Percentiles rank a stretch among this genome's conserved stretches.
phyloP scores from a whole-genome alignment of 1,140 invertebrate species.

The Leptopilina boulardi region DNA sequence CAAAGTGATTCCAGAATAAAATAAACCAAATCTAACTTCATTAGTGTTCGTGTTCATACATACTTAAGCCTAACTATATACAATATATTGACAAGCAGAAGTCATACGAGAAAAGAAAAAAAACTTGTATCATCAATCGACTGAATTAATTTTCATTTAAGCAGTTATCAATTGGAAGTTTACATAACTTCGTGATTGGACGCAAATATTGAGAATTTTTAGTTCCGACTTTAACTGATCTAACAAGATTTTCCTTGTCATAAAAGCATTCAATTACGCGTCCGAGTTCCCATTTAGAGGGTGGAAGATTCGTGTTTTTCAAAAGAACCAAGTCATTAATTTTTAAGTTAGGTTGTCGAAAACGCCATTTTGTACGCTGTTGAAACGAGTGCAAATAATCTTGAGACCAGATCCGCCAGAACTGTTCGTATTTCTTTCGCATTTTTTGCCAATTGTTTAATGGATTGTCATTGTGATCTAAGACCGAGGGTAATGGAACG shows the following conservation, averaged over 20 bases:
- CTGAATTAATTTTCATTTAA: background rate
- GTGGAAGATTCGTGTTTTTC: constrained; percentile 60
- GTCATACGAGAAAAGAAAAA: background rate
- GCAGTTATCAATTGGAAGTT: constrained; percentile 2
- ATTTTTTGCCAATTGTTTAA: constrained; percentile 53
- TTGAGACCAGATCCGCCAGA: constrained; percentile 56
- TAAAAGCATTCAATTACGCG: constrained; percentile 61
- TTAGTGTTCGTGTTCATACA: background rate
- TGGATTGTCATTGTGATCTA: constrained; percentile 38
- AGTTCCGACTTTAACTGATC: constrained; percentile 64
- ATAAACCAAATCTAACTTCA: no score
- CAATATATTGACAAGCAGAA: background rate
- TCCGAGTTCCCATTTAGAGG: constrained; percentile 67
- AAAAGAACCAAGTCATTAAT: constrained; percentile 67
- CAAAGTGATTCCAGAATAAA: no score
- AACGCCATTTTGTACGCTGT: constrained; percentile 54
- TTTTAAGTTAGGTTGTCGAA: constrained; percentile 60
- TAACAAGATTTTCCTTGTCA: constrained; percentile 64
- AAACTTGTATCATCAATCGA: background rate
- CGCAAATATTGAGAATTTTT: background rate
- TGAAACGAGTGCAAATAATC: constrained; percentile 54
- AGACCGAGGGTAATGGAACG: background rate
- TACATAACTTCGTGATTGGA: constrained; percentile 21
- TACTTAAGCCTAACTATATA: background rate
- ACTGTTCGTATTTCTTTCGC: constrained; percentile 40